These are phyloP conservation scores for Temnothorax ravouxi DNA, from an alignment of 2,888 invertebrate species.

Conservation along the genomic window DNA sequence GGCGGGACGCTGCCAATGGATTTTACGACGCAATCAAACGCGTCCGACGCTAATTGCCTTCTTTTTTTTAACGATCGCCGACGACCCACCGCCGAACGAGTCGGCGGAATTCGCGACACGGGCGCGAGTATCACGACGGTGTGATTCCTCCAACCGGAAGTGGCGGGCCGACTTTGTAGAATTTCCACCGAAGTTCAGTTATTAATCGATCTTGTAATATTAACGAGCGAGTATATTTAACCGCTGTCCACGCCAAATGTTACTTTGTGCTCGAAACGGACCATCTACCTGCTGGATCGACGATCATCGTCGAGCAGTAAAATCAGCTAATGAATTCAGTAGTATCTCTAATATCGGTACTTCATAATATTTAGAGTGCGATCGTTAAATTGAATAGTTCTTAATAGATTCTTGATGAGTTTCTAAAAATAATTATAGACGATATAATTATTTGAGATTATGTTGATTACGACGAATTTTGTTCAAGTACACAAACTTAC, in stretches of 20 bases:
- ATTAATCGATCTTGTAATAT: conserved; percentile 61
- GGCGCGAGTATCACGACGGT: conserved; percentile 61
- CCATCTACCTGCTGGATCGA: conserved; percentile 28
- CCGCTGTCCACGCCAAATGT: conserved; percentile 4
- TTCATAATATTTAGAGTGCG: not conserved
- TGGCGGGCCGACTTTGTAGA: conserved; percentile 25
- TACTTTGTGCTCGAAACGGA: conserved; percentile 58
- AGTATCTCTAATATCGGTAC: not conserved
- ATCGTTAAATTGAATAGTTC: not conserved
- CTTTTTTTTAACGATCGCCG: conserved; percentile 69
- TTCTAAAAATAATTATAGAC: not conserved
- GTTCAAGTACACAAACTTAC: not conserved
- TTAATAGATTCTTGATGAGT: not conserved
- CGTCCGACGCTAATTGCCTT: conserved; percentile 81
- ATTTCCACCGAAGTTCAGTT: conserved; percentile 46
- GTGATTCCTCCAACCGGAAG: conserved; percentile 68
- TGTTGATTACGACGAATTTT: not conserved
- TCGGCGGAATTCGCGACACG: conserved; percentile 43
- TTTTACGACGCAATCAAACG: conserved; percentile 82
- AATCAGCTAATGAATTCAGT: conserved; percentile 20
- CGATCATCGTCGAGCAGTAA: conserved; percentile 19
- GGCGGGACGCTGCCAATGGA: conserved; percentile 64
- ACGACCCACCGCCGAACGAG: conserved; percentile 59
- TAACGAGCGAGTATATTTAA: conserved; percentile 57
- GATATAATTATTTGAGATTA: not conserved